These are phyloP conservation scores for Aplysia californica DNA, from an alignment of 1,140 invertebrate genomes.

Conservation along the genomic window DNA sequence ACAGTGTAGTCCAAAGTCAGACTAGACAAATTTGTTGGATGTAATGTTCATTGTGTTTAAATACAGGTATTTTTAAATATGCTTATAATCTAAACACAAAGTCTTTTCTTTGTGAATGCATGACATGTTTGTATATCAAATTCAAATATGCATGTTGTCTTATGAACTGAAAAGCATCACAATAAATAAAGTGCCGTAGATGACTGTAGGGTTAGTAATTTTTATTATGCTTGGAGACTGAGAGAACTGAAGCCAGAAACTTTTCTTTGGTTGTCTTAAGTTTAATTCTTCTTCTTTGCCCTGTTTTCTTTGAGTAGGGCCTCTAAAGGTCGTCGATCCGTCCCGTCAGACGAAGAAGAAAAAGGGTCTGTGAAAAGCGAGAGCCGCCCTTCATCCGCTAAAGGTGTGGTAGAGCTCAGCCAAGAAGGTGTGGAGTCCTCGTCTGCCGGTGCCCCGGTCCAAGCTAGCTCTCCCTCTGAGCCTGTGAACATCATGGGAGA, in stretches of 20 bases:
- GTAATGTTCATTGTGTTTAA: too few relatives aligned
- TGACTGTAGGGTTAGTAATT: not conserved
- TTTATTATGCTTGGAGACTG: not conserved
- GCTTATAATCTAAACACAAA: too few relatives aligned
- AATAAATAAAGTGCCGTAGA: too few relatives aligned
- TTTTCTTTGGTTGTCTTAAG: not conserved
- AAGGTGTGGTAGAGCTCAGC: not conserved
- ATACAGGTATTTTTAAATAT: too few relatives aligned
- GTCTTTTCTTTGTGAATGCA: too few relatives aligned
- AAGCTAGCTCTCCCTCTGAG: not conserved
- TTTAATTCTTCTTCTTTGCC: not conserved
- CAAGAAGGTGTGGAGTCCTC: not conserved
- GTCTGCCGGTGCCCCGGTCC: not conserved
- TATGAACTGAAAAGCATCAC: too few relatives aligned
- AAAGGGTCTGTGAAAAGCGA: not conserved
- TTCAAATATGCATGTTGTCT: too few relatives aligned
- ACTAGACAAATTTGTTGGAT: too few relatives aligned
- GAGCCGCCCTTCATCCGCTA: not conserved
- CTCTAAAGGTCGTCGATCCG: not conserved
- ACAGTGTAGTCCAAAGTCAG: too few relatives aligned
- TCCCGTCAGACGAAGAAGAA: constrained; percentile 6
- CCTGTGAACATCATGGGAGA: constrained; percentile 28
- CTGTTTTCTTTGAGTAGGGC: not conserved
- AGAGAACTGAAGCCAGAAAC: not conserved
- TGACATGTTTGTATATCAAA: too few relatives aligned